These are phyloP conservation scores for Poliocrania exsul DNA, from an alignment of 2,797 vertebrate genomes.

Conservation along the genomic window DNA sequence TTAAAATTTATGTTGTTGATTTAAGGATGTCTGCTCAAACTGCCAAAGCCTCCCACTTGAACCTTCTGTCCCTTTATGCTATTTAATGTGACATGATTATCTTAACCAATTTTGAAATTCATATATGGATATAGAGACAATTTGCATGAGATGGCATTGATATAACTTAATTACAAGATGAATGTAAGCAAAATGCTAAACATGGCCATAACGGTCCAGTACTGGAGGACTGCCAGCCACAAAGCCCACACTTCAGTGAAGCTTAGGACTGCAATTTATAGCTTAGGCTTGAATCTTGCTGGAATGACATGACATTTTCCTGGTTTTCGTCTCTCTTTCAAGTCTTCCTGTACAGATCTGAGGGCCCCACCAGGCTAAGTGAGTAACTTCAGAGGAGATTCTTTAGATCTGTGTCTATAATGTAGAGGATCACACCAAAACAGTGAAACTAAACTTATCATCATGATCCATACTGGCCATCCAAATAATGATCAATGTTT, in stretches of 20 bases:
- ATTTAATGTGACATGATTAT: conserved; percentile 38
- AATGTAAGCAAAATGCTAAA: conserved; percentile 18
- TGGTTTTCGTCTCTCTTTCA: neutral
- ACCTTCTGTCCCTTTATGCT: conserved; percentile 30
- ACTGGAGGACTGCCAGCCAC: neutral
- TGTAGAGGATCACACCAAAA: neutral
- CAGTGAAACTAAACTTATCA: neutral
- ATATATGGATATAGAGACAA: neutral
- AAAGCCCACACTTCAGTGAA: neutral
- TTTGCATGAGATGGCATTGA: neutral
- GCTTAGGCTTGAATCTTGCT: neutral
- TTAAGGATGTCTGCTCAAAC: conserved; percentile 39
- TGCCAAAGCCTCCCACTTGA: conserved; percentile 39
- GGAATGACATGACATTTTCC: neutral
- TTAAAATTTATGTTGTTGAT: conserved; percentile 64
- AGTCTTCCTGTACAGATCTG: neutral
- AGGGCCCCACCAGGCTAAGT: neutral
- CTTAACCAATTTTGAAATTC: neutral
- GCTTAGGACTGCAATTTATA: neutral
- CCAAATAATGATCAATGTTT: neutral
- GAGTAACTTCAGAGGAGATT: neutral
- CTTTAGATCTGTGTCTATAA: neutral
- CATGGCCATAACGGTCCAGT: neutral
- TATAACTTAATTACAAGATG: conserved; percentile 2
- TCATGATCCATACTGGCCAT: neutral